A percentile compares a stretch with the other conserved stretches of the same genome.
These are phyloP conservation scores for Frankliniella intonsa DNA, from an alignment of 2,888 invertebrate genomes.

Conservation along the genomic window DNA sequence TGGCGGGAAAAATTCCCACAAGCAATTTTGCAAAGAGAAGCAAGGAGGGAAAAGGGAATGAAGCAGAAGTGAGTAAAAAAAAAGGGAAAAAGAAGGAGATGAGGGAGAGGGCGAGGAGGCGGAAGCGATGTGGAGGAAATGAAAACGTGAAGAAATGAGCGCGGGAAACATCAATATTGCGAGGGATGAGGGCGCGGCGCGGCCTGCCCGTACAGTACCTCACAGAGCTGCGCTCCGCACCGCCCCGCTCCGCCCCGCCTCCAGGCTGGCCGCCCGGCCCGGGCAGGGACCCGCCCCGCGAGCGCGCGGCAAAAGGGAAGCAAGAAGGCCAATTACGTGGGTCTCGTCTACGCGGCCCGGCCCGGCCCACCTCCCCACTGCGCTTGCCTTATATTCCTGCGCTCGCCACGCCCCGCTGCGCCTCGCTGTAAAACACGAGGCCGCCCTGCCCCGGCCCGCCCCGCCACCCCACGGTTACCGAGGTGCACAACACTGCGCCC, in stretches of 20 bases:
- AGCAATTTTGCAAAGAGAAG: not conserved
- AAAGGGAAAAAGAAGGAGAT: not conserved
- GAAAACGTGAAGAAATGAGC: constrained; percentile 23
- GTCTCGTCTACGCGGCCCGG: no score
- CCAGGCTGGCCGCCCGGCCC: not conserved
- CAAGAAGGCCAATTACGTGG: no score
- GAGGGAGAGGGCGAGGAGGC: not conserved
- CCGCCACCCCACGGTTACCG: no score
- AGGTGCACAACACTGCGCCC: not conserved
- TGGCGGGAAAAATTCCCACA: not conserved
- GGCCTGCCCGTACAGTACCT: not conserved
- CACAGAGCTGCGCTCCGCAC: not conserved
- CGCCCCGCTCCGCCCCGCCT: not conserved
- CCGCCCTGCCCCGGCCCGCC: no score
- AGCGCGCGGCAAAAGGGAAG: no score
- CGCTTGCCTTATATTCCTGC: no score
- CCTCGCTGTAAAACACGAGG: no score
- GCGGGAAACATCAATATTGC: constrained; percentile 18
- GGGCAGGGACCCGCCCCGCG: no score
- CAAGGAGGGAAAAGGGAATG: not conserved
- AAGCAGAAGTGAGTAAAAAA: not conserved
- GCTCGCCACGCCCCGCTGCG: no score
- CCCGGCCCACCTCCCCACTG: no score
- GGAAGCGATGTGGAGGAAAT: not conserved
- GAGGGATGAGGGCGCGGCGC: not conserved